Percentiles rank a stretch among this genome's conserved stretches.
Conservation (phyloP, 2,113 vertebrate genomes). For the Heterocephalus glaber region DNA sequence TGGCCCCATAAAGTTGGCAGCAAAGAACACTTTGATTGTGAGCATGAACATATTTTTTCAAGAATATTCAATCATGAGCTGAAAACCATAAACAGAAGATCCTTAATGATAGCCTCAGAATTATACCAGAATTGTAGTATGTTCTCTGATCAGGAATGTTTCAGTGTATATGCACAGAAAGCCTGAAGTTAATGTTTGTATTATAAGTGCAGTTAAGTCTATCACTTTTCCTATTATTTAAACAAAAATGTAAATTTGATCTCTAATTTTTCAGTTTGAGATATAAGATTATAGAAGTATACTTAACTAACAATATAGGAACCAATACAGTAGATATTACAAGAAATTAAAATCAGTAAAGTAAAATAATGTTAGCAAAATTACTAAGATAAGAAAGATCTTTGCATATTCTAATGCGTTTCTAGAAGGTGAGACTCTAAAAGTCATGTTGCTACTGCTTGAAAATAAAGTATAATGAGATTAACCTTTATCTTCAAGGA, state of each 20-base stretch:
- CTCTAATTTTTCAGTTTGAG: not conserved
- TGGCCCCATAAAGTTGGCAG: not conserved
- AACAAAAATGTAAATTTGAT: not conserved
- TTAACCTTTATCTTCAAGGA: slow-evolving; percentile 34
- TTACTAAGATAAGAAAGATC: not conserved
- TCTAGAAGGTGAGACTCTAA: not conserved
- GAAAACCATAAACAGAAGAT: not conserved
- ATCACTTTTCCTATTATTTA: not conserved
- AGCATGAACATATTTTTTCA: not conserved
- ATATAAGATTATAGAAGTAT: not conserved
- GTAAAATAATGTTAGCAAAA: not conserved
- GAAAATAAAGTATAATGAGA: slow-evolving; percentile 51
- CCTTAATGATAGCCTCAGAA: not conserved
- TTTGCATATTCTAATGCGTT: not conserved
- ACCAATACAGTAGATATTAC: not conserved
- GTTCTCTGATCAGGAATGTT: not conserved
- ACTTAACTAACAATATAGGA: not conserved
- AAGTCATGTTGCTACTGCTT: not conserved
- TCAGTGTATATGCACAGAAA: not conserved
- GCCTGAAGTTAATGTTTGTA: not conserved
- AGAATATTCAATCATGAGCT: not conserved
- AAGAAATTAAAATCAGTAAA: not conserved
- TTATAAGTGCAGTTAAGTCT: not conserved
- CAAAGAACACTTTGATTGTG: not conserved
- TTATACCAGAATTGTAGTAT: not conserved